Evolutionary conservation across 37 sponge, comb jelly and placozoan species (phyloP), one percentile per base, ranked within the genome.

Genomic region (Aplysina aerophoba): DNA sequence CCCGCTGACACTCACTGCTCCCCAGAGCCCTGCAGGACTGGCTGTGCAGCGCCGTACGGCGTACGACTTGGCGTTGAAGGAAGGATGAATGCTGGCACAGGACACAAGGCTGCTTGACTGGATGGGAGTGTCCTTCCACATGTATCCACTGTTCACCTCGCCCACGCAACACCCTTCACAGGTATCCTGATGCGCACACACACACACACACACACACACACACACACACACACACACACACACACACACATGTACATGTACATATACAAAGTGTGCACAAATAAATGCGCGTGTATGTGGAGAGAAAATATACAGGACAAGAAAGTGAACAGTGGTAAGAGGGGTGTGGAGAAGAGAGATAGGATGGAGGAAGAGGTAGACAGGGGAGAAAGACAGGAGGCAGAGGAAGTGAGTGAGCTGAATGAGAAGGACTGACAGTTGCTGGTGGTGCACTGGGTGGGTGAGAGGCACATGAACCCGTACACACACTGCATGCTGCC

Each of bases 171-270:
- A 75, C 5, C 20, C 33, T 21, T 75, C 53, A 75, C 78, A 75
- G 13, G 20, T 4, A 36, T 75, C 78, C 78, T 75, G 33, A 11
- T 4, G 33, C 13, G 34, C 71, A 69, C 34, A 35, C 71, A 30
- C 34, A 35, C 27, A 69, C 34, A 35, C 71, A 69, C 34, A 69
- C 71, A 69, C 71, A 69, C 71, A 69, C 71, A 69, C 71, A 69
- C 71, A 69, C 71, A 62, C 27, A 62, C 63, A 62, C 63, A 62
- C 63, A 62, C 27, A 62, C 63, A 62, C 63, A 62, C 63, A 27
- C 63, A 62, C 63, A 62, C 63, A 62, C 63, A 62, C 63, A 62
- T 17, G 17, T 57, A 17, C 59, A n/a, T n/a, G n/a, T n/a, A n/a
- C n/a, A n/a, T 8, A 44, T 11, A 8, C 50, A 44, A 3, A 44